Evolutionary conservation across 2,888 invertebrate genomes (phyloP).

Genomic region (Cephonodes hylas): DNA sequence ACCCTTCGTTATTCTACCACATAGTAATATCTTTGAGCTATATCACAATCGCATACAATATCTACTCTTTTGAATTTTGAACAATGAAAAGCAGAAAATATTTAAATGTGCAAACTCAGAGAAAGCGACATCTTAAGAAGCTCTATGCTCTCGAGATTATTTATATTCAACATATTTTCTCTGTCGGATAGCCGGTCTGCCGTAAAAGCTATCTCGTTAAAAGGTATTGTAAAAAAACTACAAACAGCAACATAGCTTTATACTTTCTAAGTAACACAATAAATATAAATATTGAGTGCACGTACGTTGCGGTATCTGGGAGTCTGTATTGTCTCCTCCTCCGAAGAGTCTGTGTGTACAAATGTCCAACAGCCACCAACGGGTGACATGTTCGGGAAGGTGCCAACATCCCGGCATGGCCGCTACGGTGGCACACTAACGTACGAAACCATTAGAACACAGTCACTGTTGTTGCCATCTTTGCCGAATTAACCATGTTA

Average conservation of each 20-base stretch:
- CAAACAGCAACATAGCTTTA: neutral
- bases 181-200: neutral
- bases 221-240: neutral
- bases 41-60: conserved; percentile 3
- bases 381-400: conserved; percentile 80
- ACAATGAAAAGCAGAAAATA: conserved; percentile 3
- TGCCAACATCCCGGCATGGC: conserved; percentile 76
- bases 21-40: conserved; percentile 34
- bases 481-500: neutral
- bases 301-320: conserved; percentile 74
- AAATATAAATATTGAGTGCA: conserved; percentile 20
- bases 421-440: neutral
- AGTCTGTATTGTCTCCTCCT: conserved; percentile 62
- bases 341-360: conserved; percentile 80
- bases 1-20: conserved; percentile 53
- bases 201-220: neutral
- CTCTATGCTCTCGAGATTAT: neutral
- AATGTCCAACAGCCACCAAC: conserved; percentile 84
- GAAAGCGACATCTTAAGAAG: neutral
- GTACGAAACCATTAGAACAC: conserved; percentile 4
- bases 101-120: neutral
- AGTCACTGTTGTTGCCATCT: neutral
- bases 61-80: conserved; percentile 5
- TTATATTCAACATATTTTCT: neutral
- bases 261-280: neutral